Base-by-base conservation (phyloP, 1,140 invertebrate genomes). In the Theocolax elegans region DNA sequence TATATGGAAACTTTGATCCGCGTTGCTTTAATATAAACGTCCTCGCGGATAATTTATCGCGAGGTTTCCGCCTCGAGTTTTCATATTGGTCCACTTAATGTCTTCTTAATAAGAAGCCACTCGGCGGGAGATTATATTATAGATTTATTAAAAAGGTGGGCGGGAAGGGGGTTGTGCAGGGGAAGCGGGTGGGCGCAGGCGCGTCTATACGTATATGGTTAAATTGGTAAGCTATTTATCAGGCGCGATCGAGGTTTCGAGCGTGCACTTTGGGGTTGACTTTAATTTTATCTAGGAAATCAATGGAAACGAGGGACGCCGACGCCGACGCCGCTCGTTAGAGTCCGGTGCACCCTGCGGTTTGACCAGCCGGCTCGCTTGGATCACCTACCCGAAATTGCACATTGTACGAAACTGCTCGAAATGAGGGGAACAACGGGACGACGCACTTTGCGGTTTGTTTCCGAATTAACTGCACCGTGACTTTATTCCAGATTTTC, bases 1-100 rank as follows among this genome's bases (percentile, higher is more conserved):
- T n/a, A 58, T 63, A 58, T 29, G 42, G 48, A 64, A 72, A 72
- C 56, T 72, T 72, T 62, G 49, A 72, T 60, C 62, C 35, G 49
- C 44, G 54, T 35, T 35, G 19, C 51, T 58, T 49, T 49, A 58
- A 67, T 67, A 54, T 66, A 66, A 66, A 66, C 64, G 64, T 56
- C 64, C 25, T 51, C 19, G 29, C 31, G 44, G 17, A 25, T 60
- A 51, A 68, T 60, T 68, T 60, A 68, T 68, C 29, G 51, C 31
- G 10, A 35, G 4, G 31, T 35, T 35, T 6, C 27, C 29, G 25
- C 53, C 12, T 35, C 29, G 48, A 54, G 53, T 67, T 67, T 58
- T 67, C 53, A 67, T 48, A 56, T 46, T 21, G 19, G 40, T 27
- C 15, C 65, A 21, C 25, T 46, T 66, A 56, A 66, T 46, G 64